These are phyloP conservation scores for Pseudoips prasinana DNA, from an alignment of 2,888 invertebrate species.

Conservation along the genomic window DNA sequence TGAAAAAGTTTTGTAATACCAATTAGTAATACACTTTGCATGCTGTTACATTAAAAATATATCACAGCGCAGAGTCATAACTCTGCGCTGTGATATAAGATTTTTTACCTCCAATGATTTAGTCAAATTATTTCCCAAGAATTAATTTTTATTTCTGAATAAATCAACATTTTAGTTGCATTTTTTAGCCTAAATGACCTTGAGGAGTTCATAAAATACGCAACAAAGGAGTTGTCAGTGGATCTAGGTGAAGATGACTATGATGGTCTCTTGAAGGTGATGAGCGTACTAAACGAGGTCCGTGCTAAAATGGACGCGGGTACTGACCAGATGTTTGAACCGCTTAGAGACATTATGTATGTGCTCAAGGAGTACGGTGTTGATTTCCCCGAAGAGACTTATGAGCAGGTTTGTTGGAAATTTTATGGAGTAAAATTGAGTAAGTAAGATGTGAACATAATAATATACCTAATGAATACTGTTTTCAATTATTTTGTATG, in stretches of 20 bases:
- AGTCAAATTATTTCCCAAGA: no score
- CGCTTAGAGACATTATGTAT: slow-evolving; percentile 92
- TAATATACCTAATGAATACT: not conserved
- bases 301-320: slow-evolving; percentile 82
- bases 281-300: slow-evolving; percentile 93
- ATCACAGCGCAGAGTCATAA: no score
- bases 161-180: no score
- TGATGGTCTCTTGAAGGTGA: slow-evolving; percentile 90
- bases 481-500: slow-evolving; percentile 1
- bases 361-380: slow-evolving; percentile 92
- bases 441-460: not conserved
- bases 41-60: no score
- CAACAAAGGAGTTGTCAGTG: slow-evolving; percentile 86
- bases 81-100: no score
- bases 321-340: slow-evolving; percentile 95
- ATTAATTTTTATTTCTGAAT: no score
- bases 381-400: slow-evolving; percentile 90
- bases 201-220: slow-evolving; percentile 88
- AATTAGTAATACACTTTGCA: no score
- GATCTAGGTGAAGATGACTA: slow-evolving; percentile 93
- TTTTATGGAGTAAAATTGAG: no score
- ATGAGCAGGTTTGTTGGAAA: slow-evolving; percentile 86
- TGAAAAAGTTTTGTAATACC: no score
- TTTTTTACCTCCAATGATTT: no score
- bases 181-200: slow-evolving; percentile 90